Evolutionary conservation across 2,113 vertebrate genomes (phyloP).

Genomic region (Alethe castanea): DNA sequence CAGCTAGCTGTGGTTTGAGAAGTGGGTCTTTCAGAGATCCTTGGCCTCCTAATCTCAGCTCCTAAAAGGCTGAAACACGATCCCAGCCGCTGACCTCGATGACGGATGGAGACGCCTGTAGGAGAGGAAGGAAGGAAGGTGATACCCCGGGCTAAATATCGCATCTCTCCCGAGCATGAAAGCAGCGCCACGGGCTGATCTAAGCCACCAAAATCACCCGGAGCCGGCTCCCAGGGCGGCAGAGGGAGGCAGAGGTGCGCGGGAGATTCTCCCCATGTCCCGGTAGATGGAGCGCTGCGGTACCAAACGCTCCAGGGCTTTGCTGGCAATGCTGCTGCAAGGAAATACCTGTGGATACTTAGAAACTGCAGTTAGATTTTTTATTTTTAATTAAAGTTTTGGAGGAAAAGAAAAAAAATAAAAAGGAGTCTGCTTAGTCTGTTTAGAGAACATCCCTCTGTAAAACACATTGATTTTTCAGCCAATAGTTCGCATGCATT

Average conservation of each 20-base stretch:
- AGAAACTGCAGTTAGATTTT: neutral
- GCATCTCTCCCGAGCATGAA: neutral
- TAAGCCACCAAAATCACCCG: accelerated
- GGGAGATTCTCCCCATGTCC: neutral
- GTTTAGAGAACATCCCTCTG: neutral
- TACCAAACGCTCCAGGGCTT: neutral
- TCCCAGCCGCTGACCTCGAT: neutral
- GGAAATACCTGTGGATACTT: no score
- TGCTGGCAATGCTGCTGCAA: accelerated
- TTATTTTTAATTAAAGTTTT: neutral
- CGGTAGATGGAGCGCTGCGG: slow-evolving; percentile 16
- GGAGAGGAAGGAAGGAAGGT: slow-evolving; percentile 9
- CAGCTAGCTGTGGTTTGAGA: neutral
- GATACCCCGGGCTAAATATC: neutral
- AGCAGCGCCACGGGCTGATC: neutral
- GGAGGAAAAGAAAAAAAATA: no score
- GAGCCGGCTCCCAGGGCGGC: neutral
- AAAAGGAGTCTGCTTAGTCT: neutral
- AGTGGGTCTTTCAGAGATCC: neutral
- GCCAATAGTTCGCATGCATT: neutral
- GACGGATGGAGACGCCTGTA: neutral
- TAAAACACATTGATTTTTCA: neutral
- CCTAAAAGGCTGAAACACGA: neutral
- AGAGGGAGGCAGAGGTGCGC: neutral
- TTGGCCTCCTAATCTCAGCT: neutral